Conservation (phyloP, 2,113 vertebrate genomes). For the Leptosomus discolor region DNA sequence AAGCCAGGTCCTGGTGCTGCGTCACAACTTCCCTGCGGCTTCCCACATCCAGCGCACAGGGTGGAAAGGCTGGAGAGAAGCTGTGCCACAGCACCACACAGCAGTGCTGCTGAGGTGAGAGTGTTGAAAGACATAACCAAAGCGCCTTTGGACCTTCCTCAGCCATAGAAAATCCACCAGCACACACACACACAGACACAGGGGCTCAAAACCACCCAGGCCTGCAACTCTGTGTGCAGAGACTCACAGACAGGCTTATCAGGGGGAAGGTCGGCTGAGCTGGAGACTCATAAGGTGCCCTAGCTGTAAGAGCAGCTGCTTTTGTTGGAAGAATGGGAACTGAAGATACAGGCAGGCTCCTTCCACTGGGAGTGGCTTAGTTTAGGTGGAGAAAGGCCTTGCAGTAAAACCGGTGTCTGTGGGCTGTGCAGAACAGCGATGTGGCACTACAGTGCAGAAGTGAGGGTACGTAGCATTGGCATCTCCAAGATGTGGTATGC, state of each 20-base stretch:
- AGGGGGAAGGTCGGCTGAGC: not conserved
- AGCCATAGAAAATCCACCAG: not conserved
- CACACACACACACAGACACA: fast-evolving
- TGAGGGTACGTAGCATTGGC: not conserved
- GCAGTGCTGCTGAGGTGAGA: not conserved
- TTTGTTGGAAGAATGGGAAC: not conserved
- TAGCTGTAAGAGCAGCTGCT: not conserved
- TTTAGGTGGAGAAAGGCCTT: not conserved
- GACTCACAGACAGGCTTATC: not conserved
- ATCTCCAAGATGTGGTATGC: not conserved
- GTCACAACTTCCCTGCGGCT: not conserved
- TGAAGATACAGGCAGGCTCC: fast-evolving
- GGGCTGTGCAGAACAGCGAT: not conserved
- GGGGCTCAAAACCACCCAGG: not conserved
- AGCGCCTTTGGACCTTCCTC: not conserved
- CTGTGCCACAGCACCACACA: not conserved
- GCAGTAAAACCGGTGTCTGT: not conserved
- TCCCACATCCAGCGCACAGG: not conserved
- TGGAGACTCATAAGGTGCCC: not conserved
- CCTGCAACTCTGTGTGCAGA: not conserved
- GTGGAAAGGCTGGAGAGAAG: not conserved
- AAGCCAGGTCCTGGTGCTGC: not conserved
- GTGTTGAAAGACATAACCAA: not conserved
- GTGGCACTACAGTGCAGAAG: not conserved
- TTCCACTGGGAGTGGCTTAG: not conserved